These are phyloP conservation scores for Gallinago jamesoni DNA, from an alignment of 2,113 vertebrate species.

Conservation along the genomic window DNA sequence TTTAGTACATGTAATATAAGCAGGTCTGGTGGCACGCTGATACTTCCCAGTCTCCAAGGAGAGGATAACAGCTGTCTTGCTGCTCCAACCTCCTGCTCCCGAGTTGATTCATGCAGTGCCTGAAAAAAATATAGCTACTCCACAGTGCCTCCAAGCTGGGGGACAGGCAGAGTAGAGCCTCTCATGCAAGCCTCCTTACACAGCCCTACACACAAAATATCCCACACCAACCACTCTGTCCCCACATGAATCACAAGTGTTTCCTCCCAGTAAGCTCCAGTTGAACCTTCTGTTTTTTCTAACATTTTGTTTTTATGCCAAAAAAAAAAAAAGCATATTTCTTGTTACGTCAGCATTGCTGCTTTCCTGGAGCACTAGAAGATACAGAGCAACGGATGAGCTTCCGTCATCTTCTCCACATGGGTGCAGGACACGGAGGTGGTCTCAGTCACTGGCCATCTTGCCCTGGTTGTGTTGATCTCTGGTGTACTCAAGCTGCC, in stretches of 20 bases:
- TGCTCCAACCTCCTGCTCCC: constrained; percentile 6
- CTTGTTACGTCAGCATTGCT: background rate
- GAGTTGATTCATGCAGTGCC: background rate
- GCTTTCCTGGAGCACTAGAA: background rate
- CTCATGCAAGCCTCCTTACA: background rate
- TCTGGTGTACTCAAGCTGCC: background rate
- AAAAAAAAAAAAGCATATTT: background rate
- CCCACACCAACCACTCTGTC: background rate
- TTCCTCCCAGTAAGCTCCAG: background rate
- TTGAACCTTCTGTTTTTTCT: background rate
- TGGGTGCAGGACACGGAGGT: background rate
- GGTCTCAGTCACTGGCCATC: background rate
- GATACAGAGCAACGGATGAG: background rate
- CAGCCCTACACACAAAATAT: background rate
- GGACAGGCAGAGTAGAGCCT: background rate
- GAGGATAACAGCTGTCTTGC: constrained; percentile 27
- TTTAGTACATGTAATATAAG: constrained; percentile 11
- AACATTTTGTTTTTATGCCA: background rate
- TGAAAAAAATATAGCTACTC: background rate
- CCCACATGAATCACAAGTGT: fast-evolving
- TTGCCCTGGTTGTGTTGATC: background rate
- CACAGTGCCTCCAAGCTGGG: background rate
- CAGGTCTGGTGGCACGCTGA: background rate
- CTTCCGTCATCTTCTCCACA: background rate
- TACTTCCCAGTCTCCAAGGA: constrained; percentile 8